Conservation (phyloP, 2,888 invertebrate genomes). For the Seladonia tumulorum region DNA sequence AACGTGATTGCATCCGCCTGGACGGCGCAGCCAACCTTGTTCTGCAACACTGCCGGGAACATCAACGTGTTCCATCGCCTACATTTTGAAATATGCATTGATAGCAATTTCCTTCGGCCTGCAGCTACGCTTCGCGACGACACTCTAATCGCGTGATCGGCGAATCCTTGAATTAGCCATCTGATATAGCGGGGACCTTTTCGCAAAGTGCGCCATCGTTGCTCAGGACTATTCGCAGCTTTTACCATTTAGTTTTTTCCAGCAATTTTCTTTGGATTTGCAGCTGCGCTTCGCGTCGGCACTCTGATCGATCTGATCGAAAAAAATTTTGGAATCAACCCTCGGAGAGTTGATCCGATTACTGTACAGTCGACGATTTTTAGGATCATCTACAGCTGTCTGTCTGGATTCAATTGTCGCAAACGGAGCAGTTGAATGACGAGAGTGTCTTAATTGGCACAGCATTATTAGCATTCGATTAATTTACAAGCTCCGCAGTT, state of each 20-base stretch:
- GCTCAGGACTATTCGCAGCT: background rate
- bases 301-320: no score
- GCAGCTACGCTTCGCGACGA: background rate
- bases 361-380: no score
- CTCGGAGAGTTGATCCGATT: no score
- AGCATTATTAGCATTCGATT: background rate
- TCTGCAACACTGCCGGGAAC: background rate
- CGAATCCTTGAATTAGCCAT: background rate
- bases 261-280: no score
- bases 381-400: no score
- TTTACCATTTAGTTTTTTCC: background rate
- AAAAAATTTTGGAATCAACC: no score
- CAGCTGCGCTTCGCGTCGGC: no score
- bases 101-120: background rate
- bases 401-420: background rate
- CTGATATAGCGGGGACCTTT: background rate
- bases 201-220: background rate
- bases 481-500: background rate
- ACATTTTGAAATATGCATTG: background rate
- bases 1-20: constrained; percentile 4
- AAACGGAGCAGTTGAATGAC: background rate
- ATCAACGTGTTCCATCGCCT: background rate
- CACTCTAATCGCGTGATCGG: background rate
- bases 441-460: background rate
- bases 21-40: background rate